Base-by-base conservation (phyloP, 2,113 vertebrate genomes). In the Rafetus swinhoei region DNA sequence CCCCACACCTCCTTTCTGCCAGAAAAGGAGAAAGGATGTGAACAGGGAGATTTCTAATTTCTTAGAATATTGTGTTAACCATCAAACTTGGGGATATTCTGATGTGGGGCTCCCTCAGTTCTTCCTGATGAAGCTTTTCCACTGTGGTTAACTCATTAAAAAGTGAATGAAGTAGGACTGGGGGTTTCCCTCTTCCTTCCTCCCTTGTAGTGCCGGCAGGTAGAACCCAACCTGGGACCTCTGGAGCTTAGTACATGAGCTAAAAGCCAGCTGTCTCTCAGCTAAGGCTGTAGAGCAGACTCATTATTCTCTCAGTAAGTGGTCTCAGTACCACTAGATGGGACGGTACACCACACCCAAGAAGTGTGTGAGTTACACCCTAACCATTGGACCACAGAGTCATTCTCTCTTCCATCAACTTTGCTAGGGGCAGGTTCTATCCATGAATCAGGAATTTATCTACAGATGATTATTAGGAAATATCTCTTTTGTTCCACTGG, bases 401-500 rank as follows among this genome's bases (percentile, higher is more conserved):
- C 65, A 72, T 72, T 72, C 18, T 72, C n/a, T 35, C 72, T 95
- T 94, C 72, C 14, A 84, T 90, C 45, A 79, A 19, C 62, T 77
- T 19, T 79, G 22, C 77, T 77, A 65, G 15, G 56, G 76, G 69
- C 35, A 13, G 0, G 29, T 77, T 88, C 77, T 83, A 62, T 19
- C 81, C 54, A 11, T 83, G 84, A 60, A 22, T 29, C 60, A 45
- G 25, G 65, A 92, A 91, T 74, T 69, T 3, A 81, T 9, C 4
- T 55, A 5, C 27, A 65, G 14, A 69, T 57, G 86, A 54, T 55
- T 56, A 45, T 85, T 90, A 80, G 57, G 74, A 93, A 85, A 69
- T 1, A 50, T 84, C 90, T 80, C 9, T 95, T 92, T 87, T 94
- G 5, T 86, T 96, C 90, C 54, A 6, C 18, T 88, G 65, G 59